phyloP scores from a whole-genome alignment of 2,888 invertebrate genomes.

The Allygus modestus region DNA sequence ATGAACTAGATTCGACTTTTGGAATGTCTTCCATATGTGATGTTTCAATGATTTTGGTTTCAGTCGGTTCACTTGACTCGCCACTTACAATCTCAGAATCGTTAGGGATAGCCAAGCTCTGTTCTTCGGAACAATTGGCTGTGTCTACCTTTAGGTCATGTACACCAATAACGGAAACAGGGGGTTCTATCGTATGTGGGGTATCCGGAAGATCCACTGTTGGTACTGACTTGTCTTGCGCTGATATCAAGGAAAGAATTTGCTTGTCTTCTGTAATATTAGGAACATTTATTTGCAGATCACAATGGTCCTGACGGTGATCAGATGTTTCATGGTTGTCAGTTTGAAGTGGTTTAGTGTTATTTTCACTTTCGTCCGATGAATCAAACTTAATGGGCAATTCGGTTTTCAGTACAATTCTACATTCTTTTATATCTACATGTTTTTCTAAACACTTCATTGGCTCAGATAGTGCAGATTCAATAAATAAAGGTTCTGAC shows the following conservation, averaged over 20 bases:
- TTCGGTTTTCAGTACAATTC: not conserved
- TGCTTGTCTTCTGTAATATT: not conserved
- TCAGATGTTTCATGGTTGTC: not conserved
- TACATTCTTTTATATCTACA: slow-evolving; percentile 8
- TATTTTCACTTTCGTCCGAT: not conserved
- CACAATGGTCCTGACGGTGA: not conserved
- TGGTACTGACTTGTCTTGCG: not conserved
- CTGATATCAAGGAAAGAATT: not conserved
- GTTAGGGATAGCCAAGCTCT: not conserved
- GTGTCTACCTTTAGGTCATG: not conserved
- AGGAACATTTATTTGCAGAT: not conserved
- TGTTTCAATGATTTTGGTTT: not conserved
- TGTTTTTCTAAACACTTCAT: not conserved
- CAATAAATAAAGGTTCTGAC: not conserved
- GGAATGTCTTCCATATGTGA: not conserved
- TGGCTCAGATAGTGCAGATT: not conserved
- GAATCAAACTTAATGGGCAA: not conserved
- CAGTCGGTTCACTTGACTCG: not conserved
- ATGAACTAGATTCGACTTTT: slow-evolving; percentile 15
- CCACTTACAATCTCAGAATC: not conserved
- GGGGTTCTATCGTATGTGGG: not conserved
- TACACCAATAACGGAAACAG: not conserved
- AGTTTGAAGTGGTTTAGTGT: not conserved
- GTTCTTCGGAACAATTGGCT: not conserved
- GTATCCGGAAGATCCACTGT: not conserved